A percentile compares a stretch with the other conserved stretches of the same genome.
Conservation (phyloP, 2,113 vertebrate species). For the Gallinago undulata region DNA sequence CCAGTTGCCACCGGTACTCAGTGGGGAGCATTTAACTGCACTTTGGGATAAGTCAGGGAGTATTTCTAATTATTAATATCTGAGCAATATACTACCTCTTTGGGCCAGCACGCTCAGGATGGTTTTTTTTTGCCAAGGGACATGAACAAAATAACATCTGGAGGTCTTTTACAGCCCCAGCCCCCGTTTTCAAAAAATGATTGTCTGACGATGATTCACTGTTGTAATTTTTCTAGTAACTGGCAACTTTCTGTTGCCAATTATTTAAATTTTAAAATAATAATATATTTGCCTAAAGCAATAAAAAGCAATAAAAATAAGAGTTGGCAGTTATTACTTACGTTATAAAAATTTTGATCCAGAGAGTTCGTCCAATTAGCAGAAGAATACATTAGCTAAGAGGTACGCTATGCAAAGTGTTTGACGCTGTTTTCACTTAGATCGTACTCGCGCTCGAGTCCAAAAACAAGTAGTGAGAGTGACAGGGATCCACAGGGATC, state of each 20-base stretch:
- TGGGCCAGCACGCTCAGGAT: neutral
- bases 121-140: neutral
- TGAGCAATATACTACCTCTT: neutral
- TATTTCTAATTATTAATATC: neutral
- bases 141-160: constrained; percentile 3
- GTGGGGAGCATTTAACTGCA: neutral
- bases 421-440: neutral
- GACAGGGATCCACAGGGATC: neutral
- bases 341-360: neutral
- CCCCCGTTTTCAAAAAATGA: neutral
- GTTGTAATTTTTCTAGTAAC: constrained; percentile 14
- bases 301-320: constrained; percentile 13
- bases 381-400: neutral
- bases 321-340: neutral
- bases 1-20: neutral
- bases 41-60: neutral
- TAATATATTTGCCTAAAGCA: neutral
- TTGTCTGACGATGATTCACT: neutral
- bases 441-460: neutral
- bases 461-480: neutral
- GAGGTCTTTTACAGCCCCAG: neutral
- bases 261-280: constrained; percentile 44
- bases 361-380: constrained; percentile 14
- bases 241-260: constrained; percentile 12
- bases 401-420: neutral